Evolutionary conservation across 2,113 vertebrate genomes (phyloP).

Genomic region (Microcebus murinus): DNA sequence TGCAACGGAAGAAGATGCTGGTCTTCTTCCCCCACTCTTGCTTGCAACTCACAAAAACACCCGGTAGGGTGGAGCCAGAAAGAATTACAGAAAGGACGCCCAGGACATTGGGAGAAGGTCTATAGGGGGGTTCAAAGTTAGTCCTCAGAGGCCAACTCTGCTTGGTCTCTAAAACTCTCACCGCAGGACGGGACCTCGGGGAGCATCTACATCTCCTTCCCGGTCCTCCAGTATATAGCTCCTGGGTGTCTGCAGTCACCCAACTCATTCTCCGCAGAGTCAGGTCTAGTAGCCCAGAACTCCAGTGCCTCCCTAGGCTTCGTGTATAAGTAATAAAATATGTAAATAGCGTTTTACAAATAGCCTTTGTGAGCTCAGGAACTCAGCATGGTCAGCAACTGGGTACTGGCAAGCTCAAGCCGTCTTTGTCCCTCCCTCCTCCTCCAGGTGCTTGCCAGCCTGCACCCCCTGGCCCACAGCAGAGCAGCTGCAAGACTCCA

Average conservation of each 20-base stretch:
- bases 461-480: background rate
- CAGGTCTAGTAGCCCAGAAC: background rate
- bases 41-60: background rate
- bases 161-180: background rate
- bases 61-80: background rate
- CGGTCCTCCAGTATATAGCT: background rate
- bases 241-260: background rate
- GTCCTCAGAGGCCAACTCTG: background rate
- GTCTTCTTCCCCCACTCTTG: too few species aligned
- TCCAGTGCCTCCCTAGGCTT: background rate
- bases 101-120: too few species aligned
- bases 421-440: background rate
- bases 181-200: background rate
- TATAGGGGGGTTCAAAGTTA: background rate
- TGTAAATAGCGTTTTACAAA: background rate
- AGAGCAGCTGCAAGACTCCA: background rate
- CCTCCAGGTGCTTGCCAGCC: background rate
- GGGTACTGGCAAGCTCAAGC: background rate
- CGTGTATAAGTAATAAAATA: background rate
- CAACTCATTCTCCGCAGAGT: background rate
- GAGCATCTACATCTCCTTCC: background rate
- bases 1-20: background rate
- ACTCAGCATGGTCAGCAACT: background rate
- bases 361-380: background rate
- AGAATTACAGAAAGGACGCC: background rate